phyloP scores from a whole-genome alignment of 2,797 vertebrate species.

The Allobates femoralis region DNA sequence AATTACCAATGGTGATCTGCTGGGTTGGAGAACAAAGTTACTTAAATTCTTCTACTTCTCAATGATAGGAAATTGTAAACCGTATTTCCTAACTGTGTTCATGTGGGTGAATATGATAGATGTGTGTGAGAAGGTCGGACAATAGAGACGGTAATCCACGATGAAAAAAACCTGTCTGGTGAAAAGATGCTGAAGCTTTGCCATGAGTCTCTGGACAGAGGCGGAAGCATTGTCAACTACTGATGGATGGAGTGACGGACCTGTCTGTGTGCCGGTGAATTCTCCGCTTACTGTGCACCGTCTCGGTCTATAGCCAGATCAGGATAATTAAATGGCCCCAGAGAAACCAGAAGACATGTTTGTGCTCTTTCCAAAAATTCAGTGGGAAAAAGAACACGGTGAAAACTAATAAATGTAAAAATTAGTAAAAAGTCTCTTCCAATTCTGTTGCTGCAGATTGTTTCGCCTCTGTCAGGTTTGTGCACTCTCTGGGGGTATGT shows the following conservation, averaged over 20 bases:
- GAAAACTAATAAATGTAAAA: too few species aligned
- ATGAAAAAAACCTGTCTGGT: slow-evolving; percentile 3
- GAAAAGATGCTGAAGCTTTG: neutral
- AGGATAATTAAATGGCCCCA: neutral
- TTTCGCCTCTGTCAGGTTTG: too few species aligned
- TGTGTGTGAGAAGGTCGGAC: slow-evolving; percentile 1
- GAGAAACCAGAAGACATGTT: neutral
- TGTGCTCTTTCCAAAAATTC: neutral
- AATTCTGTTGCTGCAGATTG: too few species aligned
- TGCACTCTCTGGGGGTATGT: too few species aligned
- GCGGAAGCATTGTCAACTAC: neutral
- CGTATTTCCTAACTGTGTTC: neutral
- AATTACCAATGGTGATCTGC: neutral
- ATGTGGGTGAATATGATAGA: neutral
- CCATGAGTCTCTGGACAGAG: slow-evolving; percentile 11
- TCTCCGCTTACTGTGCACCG: neutral
- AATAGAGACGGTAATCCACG: slow-evolving; percentile 2
- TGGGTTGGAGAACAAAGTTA: neutral
- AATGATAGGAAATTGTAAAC: neutral
- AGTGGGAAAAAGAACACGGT: neutral
- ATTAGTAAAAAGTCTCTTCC: too few species aligned
- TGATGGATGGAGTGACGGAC: neutral
- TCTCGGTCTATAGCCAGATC: neutral
- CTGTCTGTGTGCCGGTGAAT: neutral
- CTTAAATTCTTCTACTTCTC: neutral